A percentile compares a stretch with the other conserved stretches of the same genome.
These are phyloP conservation scores for Syrrhaptes paradoxus DNA, from an alignment of 2,113 vertebrate species.

Conservation along the genomic window DNA sequence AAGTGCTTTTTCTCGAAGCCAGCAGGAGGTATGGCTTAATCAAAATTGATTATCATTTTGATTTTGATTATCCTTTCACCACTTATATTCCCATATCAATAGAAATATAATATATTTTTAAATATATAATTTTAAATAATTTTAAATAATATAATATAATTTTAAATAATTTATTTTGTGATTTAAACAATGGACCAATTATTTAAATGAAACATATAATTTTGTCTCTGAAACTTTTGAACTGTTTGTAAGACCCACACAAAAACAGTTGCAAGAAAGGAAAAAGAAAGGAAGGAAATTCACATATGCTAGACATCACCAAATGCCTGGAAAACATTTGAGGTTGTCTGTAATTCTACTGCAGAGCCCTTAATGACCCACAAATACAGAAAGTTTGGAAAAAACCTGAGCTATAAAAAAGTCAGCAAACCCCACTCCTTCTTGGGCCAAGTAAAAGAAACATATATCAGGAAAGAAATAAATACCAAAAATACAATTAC, in stretches of 20 bases:
- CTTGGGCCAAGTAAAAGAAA: neutral
- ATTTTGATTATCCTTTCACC: neutral
- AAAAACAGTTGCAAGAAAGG: neutral
- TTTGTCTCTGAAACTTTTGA: neutral
- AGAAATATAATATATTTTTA: neutral
- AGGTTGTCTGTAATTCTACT: neutral
- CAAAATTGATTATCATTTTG: neutral
- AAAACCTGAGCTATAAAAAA: neutral
- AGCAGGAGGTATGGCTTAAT: neutral
- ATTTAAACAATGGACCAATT: neutral
- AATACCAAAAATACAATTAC: neutral
- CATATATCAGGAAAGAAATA: accelerated
- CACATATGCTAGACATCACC: no score
- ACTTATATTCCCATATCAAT: neutral
- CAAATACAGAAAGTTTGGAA: neutral
- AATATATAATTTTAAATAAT: neutral
- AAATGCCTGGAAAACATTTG: neutral
- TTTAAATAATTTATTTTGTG: neutral
- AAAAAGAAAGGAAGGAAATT: neutral
- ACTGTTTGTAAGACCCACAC: neutral
- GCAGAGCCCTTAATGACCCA: neutral
- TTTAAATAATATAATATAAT: neutral
- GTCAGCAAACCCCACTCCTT: neutral
- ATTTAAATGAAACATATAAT: neutral
- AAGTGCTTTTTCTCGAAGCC: neutral